Conservation (phyloP, 1,140 invertebrate species). For the Bombus ignitus region DNA sequence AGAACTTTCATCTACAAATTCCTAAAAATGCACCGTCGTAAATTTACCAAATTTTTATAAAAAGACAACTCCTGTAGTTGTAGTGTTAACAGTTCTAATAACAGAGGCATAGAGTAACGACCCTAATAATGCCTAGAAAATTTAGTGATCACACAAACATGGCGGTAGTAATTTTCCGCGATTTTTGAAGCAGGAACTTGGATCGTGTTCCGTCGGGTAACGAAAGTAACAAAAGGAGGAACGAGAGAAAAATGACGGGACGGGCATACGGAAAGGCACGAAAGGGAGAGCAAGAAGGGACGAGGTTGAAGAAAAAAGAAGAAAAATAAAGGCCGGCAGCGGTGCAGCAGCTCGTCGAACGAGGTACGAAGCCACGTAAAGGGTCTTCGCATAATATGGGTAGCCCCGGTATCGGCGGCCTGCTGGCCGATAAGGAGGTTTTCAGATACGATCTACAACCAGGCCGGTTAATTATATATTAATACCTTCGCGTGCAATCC, state of each 20-base stretch:
- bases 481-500: conserved; percentile 80
- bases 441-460: conserved; percentile 79
- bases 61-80: too few relatives aligned
- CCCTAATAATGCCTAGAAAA: not conserved
- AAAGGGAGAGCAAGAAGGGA: not conserved
- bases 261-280: conserved; percentile 13
- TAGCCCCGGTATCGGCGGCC: conserved; percentile 69
- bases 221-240: not conserved
- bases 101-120: not conserved
- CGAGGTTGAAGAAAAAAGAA: not conserved
- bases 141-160: not conserved
- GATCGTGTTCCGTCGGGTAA: not conserved
- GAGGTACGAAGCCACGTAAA: conserved; percentile 60
- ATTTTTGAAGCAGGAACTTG: conserved; percentile 25
- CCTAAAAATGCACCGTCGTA: too few relatives aligned
- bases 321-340: conserved; percentile 29
- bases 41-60: too few relatives aligned
- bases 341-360: conserved; percentile 50
- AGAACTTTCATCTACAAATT: too few relatives aligned
- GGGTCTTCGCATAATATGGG: conserved; percentile 68
- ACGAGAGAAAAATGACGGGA: conserved; percentile 1
- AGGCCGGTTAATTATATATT: conserved; percentile 82
- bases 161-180: conserved; percentile 32
- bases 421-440: conserved; percentile 74
- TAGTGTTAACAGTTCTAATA: not conserved